Conservation (phyloP, 2,113 vertebrate genomes). For the Rhadina sibilatrix region DNA sequence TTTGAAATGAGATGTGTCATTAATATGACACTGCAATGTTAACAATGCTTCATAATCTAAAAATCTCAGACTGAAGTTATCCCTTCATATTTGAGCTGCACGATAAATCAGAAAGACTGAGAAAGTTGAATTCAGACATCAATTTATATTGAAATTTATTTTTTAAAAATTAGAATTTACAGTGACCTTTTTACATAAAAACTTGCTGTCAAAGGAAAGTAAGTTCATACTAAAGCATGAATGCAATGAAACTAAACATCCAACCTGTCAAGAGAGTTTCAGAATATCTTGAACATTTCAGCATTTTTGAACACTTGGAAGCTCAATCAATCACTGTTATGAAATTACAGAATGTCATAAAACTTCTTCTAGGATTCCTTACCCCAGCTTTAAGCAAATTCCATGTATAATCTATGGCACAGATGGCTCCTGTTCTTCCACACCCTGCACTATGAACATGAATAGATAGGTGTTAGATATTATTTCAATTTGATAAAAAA, state of each 20-base stretch:
- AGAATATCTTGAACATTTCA: neutral
- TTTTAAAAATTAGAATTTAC: neutral
- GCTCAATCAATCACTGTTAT: neutral
- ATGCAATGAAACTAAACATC: neutral
- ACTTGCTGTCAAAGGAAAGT: neutral
- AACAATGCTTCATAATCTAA: neutral
- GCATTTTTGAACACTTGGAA: neutral
- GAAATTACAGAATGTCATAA: neutral
- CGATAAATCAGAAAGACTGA: neutral
- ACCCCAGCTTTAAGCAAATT: constrained; percentile 98
- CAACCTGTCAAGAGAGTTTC: neutral
- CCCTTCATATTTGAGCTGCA: neutral
- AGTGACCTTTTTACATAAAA: neutral
- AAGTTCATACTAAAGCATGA: neutral
- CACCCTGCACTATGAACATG: constrained; percentile 89
- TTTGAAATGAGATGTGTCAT: neutral
- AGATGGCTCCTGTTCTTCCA: constrained; percentile 98
- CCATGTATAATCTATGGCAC: constrained; percentile 99
- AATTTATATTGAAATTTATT: neutral
- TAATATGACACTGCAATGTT: neutral
- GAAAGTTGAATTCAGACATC: neutral
- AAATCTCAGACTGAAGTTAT: neutral
- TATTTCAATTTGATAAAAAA: neutral
- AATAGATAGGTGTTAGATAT: constrained; percentile 12
- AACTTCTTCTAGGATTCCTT: constrained; percentile 59